Base-by-base conservation (phyloP, 92 coral and sea anemone species). In the Montipora capitata region DNA sequence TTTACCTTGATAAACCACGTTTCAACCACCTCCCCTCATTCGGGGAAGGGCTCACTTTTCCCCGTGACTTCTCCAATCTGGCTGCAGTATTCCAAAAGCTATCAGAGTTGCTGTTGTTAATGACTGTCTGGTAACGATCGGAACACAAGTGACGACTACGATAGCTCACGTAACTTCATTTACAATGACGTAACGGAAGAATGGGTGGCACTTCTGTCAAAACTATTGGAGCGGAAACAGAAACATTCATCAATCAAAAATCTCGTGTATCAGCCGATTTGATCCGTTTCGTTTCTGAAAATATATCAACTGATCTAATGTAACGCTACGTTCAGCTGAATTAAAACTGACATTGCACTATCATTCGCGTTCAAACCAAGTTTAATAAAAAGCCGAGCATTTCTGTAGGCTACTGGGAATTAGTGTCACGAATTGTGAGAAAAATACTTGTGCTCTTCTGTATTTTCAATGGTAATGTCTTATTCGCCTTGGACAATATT, bases 1-100 rank as follows among this genome's bases (percentile, higher is more conserved):
- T 89, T 52, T 76, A 91, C 94, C 94, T 91, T 12, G 94, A 87
- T 2, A 91, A 81, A n/a, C 94, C 94, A 61, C 94, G 91, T 64
- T 91, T 74, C 17, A 91, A 75, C 94, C 94, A 91, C 85, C 40
- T 81, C 68, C 94, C 94, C 74, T 67, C 72, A 7, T 20, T 57
- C 41, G 87, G 79, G 87, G 79, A 72, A 83, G 87, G 87, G 80
- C 72, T 15, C 3, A 83, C 87, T 52, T 72, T 83, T 6, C 48
- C 62, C n/a, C 91, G 90, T 58, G 81, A 51, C 62, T 88, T 77
- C 54, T 90, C 91, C 83, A 86, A 74, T 52, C 66, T 80, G 78
- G 70, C 91, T 13, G 87, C 8, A 17, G 1, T 52, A 43, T n/a
- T 83, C 7, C 35, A 74, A 27, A 41, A 59, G n/a, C 72, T 27